Evolutionary conservation across 2,113 vertebrate species (phyloP).

Genomic region (cattle (Bos taurus)): ARS-UCD2.0 NC_037340.1:71868001-71868500

Average conservation of each 20-base stretch:
- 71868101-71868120: not conserved
- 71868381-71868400: not conserved
- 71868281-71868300: not conserved
- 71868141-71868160: not conserved
- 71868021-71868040: not conserved
- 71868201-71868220: not conserved
- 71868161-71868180: not conserved
- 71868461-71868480: not conserved
- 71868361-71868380: not conserved
- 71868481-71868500: not conserved
- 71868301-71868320: not conserved
- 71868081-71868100: not conserved
- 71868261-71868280: not conserved
- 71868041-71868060: not conserved
- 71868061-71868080: not conserved
- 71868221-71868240: not conserved
- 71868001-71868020: not conserved
- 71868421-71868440: not conserved
- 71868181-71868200: not conserved
- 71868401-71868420: not conserved
- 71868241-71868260: not conserved
- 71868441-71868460: constrained; percentile 28
- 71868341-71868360: not conserved
- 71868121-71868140: not conserved
- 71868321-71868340: not conserved